A percentile compares a stretch with the other conserved stretches of the same genome.
Evolutionary conservation across 1,140 invertebrate species (phyloP).

Genomic region (Stegodyphus mimosarum): DNA sequence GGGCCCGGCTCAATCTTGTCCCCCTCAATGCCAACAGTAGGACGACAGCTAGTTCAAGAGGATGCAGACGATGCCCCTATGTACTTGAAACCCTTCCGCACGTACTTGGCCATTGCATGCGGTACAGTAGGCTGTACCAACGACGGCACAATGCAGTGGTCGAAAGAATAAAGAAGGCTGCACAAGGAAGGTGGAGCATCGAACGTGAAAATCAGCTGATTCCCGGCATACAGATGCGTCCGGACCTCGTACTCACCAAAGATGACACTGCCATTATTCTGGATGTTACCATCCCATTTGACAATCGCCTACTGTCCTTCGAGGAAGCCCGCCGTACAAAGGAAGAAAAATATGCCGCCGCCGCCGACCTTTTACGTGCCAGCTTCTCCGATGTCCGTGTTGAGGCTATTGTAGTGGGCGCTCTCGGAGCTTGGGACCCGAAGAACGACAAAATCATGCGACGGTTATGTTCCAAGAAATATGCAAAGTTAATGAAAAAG

Average conservation of each 20-base stretch:
- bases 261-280: background rate
- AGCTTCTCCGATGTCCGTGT: background rate
- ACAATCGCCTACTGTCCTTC: background rate
- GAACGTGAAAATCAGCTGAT: background rate
- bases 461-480: background rate
- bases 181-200: background rate
- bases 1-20: conserved; percentile 64
- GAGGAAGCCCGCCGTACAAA: background rate
- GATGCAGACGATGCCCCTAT: background rate
- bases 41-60: background rate
- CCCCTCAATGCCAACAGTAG: background rate
- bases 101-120: background rate
- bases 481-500: background rate
- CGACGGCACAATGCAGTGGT: background rate
- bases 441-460: background rate
- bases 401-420: background rate
- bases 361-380: background rate
- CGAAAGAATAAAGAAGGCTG: background rate
- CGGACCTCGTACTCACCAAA: background rate
- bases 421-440: background rate
- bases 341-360: background rate
- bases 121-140: background rate
- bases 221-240: background rate
- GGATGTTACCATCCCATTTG: background rate
- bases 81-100: background rate